Base-by-base conservation (phyloP, 1,140 invertebrate species). In the Ericerus pela region DNA sequence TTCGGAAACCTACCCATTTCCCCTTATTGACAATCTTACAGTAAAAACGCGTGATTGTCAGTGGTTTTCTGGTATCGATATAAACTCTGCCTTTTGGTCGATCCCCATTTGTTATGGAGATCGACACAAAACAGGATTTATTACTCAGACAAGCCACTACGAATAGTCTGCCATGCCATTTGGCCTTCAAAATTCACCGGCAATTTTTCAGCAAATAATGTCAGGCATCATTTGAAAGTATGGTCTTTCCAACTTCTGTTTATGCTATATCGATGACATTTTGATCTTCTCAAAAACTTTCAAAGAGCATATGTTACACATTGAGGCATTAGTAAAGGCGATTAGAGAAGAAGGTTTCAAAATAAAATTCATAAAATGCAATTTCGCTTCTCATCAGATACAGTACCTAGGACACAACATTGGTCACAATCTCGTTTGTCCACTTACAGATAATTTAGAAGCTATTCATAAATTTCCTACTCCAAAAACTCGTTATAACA, bases 81-180 rank as follows among this genome's bases (percentile, higher is more conserved):
- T 69, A 31, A 69, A 68, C 59, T 68, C 66, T 10, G 68, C 69
- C 8, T 70, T 69, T 55, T 70, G 67, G 67, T 68, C 67, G 22
- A 69, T 69, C 14, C 65, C 67, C 1, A n/a, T 67, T 4, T 26
- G 60, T 51, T 59, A 62, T 26, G 51, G 63, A 60, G 65, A 70
- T 56, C 66, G 65, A 59, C 6, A 63, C 10, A 69, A 70, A 56
- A 68, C 65, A 24, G 66, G 47, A 14, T 67, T 71, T 62, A 62
- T 71, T 16, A 67, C 64, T 52, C 66, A 69, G 43, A 59, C 67
- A 41, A 65, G 67, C 10, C 63, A 67, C 52, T 68, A 36, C 43
- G 64, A 69, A 60, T 70, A 65, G 63, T 63, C 57, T 12, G 62
- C 62, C 36, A 31, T 67, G 43, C 64, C 65, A 1, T 66, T 67